A percentile compares a stretch with the other conserved stretches of the same genome.
Conservation (phyloP, 2,113 vertebrate species). For the Caranx melampygus region DNA sequence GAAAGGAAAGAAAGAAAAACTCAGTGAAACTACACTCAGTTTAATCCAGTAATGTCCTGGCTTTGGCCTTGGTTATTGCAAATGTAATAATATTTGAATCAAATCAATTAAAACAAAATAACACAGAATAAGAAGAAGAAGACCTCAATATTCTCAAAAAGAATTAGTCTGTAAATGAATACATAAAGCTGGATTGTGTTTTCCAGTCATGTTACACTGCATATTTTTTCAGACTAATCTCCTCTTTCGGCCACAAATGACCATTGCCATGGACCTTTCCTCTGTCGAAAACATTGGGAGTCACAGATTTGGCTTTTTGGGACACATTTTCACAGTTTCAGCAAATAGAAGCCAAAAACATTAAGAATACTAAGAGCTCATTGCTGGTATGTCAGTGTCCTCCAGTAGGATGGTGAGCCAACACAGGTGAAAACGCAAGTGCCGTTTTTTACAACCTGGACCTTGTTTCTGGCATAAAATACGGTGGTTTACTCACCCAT, state of each 20-base stretch:
- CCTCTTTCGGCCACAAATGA: neutral
- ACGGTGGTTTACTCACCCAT: too few relatives aligned
- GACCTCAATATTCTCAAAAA: neutral
- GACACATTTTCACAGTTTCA: neutral
- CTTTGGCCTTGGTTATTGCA: neutral
- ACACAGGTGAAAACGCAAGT: too few relatives aligned
- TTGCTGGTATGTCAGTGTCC: neutral
- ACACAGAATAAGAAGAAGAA: neutral
- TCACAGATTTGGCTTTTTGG: too few relatives aligned
- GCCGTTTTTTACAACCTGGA: too few relatives aligned
- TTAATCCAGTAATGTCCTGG: neutral
- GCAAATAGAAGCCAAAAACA: neutral
- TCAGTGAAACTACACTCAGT: neutral
- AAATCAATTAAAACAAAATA: neutral
- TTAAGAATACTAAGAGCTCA: neutral
- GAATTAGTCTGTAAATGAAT: too few relatives aligned
- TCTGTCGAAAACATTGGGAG: neutral
- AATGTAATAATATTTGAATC: neutral
- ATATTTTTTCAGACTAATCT: neutral
- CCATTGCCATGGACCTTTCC: neutral
- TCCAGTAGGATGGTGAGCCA: neutral
- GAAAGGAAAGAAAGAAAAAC: neutral
- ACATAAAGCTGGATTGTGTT: too few relatives aligned
- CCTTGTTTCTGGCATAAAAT: too few relatives aligned
- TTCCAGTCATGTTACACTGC: neutral